Base-by-base conservation (phyloP, 2,797 vertebrate genomes). In the Nannoperca australis region DNA sequence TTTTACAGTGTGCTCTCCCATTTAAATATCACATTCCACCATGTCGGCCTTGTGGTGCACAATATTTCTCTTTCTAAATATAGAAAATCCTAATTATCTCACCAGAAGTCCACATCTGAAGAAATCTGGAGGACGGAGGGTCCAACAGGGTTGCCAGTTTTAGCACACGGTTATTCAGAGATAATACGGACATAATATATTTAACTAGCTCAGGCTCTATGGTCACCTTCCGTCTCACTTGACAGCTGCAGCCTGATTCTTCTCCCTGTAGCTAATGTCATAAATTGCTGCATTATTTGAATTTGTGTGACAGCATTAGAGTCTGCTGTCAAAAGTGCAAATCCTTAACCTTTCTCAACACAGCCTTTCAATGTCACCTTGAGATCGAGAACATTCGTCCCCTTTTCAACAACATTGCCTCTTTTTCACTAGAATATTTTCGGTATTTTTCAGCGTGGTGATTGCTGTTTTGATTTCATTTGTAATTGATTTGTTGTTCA, bases 181-280 rank as follows among this genome's bases (percentile, higher is more conserved):
- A 79, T 89, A 84, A 85, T 89, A 73, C 53, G 38, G 68, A 14
- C 74, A 88, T 91, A 0, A 86, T 91, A 76, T 92, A 92, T 90
- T 92, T 47, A 91, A 81, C 77, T 12, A 51, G 65, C 63, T 40
- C 59, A 84, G 45, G 73, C 78, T 77, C 70, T 65, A 5, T 36
- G 53, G 22, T 58, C 66, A 40, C 55, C 67, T 59, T 47, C 22
- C 27, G 32, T 53, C 67, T 62, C 58, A 24, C 14, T 7, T 24
- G 40, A 61, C 59, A 56, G 59, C 27, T 27, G 5, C 12, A 30
- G 2, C 15, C 44, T 13, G 17, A 56, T 27, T 63, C 10, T 38
- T 44, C 24, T 6, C 32, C 27, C 27, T 30, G 14, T 7, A 7
- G 27, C 2, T 63, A n/a, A 63, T 15, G 2, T 63, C 24, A 59